Percentiles rank a stretch among this genome's conserved stretches.
Conservation (phyloP, 2,113 vertebrate species). For the Aptenodytes forsteri region DNA sequence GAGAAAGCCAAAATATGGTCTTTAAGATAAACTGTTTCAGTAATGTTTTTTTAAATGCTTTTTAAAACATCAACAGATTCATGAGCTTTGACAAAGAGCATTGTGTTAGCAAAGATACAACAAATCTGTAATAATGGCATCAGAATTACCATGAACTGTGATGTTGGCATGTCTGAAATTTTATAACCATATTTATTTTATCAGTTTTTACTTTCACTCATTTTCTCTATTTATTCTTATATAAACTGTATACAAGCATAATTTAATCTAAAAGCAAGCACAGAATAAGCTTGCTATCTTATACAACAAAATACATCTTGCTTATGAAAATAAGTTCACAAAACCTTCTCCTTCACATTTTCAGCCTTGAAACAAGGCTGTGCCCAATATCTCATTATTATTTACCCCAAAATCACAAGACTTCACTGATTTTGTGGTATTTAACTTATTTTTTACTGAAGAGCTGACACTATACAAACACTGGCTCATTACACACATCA, state of each 20-base stretch:
- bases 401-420: background rate
- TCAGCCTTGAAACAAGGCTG: background rate
- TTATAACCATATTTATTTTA: background rate
- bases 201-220: background rate
- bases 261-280: background rate
- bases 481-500: background rate
- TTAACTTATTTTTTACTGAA: background rate
- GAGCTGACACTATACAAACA: background rate
- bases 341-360: background rate
- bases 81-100: conserved; percentile 1
- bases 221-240: background rate
- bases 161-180: background rate
- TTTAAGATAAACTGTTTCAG: background rate
- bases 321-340: background rate
- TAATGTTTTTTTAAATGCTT: background rate
- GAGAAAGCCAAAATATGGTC: background rate
- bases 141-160: background rate
- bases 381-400: background rate
- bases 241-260: background rate
- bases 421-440: background rate
- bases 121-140: background rate
- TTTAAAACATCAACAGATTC: conserved; percentile 8
- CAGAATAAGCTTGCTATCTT: background rate
- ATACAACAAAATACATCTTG: background rate
- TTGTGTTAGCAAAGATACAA: background rate